Conservation (phyloP, 2,113 vertebrate species). For the Syngnathus scovelli region DNA sequence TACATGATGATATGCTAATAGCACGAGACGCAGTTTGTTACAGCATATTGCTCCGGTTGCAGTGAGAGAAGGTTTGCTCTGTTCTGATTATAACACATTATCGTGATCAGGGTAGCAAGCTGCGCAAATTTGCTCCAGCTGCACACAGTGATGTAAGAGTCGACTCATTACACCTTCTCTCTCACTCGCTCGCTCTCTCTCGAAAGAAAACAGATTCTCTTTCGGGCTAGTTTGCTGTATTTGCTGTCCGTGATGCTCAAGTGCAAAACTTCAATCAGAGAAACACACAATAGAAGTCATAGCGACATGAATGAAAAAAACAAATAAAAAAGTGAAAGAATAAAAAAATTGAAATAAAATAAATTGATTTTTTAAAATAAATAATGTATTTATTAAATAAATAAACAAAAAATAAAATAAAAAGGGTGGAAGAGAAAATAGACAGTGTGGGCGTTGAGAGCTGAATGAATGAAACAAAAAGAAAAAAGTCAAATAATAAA, state of each 20-base stretch:
- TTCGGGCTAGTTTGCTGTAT: background rate
- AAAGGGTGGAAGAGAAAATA: background rate
- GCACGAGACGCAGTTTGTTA: background rate
- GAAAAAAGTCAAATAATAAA: background rate
- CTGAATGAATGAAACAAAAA: no score
- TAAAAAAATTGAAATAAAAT: background rate
- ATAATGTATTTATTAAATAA: no score
- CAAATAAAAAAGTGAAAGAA: conserved; percentile 25
- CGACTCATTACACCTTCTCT: background rate
- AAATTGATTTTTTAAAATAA: no score
- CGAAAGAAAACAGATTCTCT: conserved; percentile 12
- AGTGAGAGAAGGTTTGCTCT: conserved; percentile 5
- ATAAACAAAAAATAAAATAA: no score
- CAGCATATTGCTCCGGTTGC: conserved; percentile 4
- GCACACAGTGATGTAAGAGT: conserved; percentile 6
- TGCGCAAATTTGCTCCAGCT: conserved; percentile 16
- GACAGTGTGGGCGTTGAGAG: background rate
- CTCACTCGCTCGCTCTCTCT: background rate
- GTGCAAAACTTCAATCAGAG: conserved; percentile 25
- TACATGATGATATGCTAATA: background rate
- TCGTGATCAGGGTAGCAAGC: conserved; percentile 12
- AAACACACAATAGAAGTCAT: background rate
- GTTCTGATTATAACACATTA: conserved; percentile 10
- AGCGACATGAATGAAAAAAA: background rate
- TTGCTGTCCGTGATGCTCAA: background rate